Base-by-base conservation (phyloP, 2,888 invertebrate genomes). In the Drosophila silvestris region DNA sequence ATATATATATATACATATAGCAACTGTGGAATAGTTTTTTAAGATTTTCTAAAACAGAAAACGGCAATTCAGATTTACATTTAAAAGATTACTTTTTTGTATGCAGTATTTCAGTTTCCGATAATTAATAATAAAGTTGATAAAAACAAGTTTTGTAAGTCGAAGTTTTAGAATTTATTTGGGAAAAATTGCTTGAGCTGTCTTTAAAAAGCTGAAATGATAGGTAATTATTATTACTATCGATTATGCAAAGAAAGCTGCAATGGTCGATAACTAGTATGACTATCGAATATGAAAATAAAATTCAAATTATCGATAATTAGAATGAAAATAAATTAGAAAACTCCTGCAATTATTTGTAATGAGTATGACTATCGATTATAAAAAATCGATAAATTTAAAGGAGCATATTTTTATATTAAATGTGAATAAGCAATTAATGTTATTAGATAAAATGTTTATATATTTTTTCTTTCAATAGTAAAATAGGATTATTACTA, bases 281-380 rank as follows among this genome's bases (percentile, higher is more conserved):
- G 22, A 22, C 3, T 2, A 41, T 41, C n/a, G 41, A 22, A 2
- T 12, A 22, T 22, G 12, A 44, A 22, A 44, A 1, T 5, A 12
- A 44, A 41, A 44, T 0, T 12, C 0, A 6, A 26, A 9, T 16
- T 5, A 9, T 26, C 9, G 16, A 26, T 47, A 47, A 5, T 26
- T 16, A 0, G 4, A 4, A 47, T 2, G 1, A 47, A 4, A 14
- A 16, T 7, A 7, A 47, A 14, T 22, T 14, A 6, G 14, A 14
- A 44, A 22, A n/a, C 10, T 41, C 7, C 10, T 12, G 44, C 12
- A 44, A 44, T 41, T 12, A n/a, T 2, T 5, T n/a, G 4, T 28
- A 28, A 14, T 5, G 9, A 47, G 2, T 16, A 1, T 47, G 47
- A 16, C 9, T 16, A 47, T 26, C 47, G 16, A 26, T 26, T 5